A percentile compares a stretch with the other conserved stretches of the same genome.
phyloP scores from a whole-genome alignment of 1,140 invertebrate species.

The Sitodiplosis mosellana region DNA sequence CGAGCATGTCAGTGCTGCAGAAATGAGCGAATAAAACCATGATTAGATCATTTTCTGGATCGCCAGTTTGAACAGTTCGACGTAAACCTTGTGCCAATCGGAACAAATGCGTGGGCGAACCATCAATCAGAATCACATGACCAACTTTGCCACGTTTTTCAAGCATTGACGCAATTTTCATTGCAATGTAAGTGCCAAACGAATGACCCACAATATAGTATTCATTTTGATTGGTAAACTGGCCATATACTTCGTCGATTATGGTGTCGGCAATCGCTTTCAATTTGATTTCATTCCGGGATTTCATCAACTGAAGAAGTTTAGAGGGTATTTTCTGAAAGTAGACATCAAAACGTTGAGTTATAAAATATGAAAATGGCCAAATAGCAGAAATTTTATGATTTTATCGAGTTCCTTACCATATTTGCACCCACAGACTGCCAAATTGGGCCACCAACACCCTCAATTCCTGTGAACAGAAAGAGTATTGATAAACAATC shows the following conservation, averaged over 20 bases:
- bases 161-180: conserved; percentile 23
- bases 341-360: not conserved
- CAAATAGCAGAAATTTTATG: conserved; percentile 12
- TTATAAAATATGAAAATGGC: conserved; percentile 1
- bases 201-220: conserved; percentile 27
- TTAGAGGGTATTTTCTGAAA: conserved; percentile 10
- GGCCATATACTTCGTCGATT: conserved; percentile 29
- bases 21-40: conserved; percentile 30
- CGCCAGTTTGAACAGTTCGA: conserved; percentile 25
- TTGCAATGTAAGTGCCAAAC: conserved; percentile 23
- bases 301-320: not conserved
- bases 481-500: conserved; percentile 42
- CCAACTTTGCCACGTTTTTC: conserved; percentile 21
- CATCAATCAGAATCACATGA: conserved; percentile 25
- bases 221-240: conserved; percentile 29
- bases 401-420: too few species aligned
- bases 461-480: conserved; percentile 72
- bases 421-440: conserved; percentile 10
- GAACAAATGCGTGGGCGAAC: conserved; percentile 18
- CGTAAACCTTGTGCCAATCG: conserved; percentile 22
- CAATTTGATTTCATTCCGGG: too few species aligned
- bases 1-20: conserved; percentile 32
- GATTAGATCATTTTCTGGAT: conserved; percentile 31
- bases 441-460: conserved; percentile 31
- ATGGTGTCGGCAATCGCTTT: too few species aligned